Evolutionary conservation across 2,888 invertebrate genomes (phyloP).

Genomic region (Tribolium freemani): DNA sequence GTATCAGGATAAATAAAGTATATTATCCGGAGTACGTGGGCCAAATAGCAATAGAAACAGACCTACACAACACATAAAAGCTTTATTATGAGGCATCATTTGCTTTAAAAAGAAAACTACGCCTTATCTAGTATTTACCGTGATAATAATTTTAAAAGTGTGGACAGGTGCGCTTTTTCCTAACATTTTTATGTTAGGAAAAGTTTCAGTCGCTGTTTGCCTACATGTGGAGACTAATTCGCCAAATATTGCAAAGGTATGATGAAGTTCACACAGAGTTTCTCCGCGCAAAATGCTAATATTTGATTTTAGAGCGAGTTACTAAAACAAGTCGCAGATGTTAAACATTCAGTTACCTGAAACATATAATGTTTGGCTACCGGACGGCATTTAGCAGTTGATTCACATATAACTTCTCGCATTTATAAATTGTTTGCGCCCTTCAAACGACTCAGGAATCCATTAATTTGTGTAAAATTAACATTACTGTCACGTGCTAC

Average conservation of each 20-base stretch:
- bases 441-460: no score
- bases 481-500: conserved; percentile 16
- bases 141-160: conserved; percentile 9
- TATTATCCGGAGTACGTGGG: conserved; percentile 26
- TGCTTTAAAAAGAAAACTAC: conserved; percentile 5
- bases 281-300: background rate
- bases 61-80: conserved; percentile 13
- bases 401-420: no score
- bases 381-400: no score
- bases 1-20: conserved; percentile 23
- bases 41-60: conserved; percentile 11
- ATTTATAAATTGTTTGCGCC: background rate
- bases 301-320: background rate
- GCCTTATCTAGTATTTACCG: conserved; percentile 7
- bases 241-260: background rate
- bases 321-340: background rate
- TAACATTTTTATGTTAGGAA: background rate
- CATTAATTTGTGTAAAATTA: conserved; percentile 21
- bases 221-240: background rate
- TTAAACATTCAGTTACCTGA: background rate
- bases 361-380: no score
- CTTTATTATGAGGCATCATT: conserved; percentile 10
- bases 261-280: background rate
- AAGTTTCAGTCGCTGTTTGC: background rate
- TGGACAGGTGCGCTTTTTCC: background rate